A percentile compares a stretch with the other conserved stretches of the same genome.
These are phyloP conservation scores for Harpalus rufipes DNA, from an alignment of 2,888 invertebrate genomes.

Conservation along the genomic window DNA sequence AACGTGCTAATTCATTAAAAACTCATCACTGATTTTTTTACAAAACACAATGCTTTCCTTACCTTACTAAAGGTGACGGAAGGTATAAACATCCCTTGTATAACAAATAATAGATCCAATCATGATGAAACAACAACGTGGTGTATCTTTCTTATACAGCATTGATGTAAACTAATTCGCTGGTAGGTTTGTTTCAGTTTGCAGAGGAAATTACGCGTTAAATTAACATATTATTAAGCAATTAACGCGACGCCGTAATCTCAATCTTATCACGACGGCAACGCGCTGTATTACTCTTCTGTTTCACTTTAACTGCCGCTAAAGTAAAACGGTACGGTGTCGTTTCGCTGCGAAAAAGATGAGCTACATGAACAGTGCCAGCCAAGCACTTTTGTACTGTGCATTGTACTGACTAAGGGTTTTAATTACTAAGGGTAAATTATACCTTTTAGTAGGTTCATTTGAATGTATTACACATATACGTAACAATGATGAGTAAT, in stretches of 20 bases:
- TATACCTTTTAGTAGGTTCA: background rate
- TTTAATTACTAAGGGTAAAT: background rate
- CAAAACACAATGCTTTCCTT: too few relatives aligned
- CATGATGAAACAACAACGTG: too few relatives aligned
- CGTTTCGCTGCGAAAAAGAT: background rate
- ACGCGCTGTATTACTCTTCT: constrained; percentile 36
- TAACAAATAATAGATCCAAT: too few relatives aligned
- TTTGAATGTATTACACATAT: background rate
- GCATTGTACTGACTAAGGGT: background rate
- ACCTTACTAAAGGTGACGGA: too few relatives aligned
- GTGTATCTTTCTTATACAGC: background rate
- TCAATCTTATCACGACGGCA: constrained; percentile 61
- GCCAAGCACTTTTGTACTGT: background rate
- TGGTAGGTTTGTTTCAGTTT: constrained; percentile 63
- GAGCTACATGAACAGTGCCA: background rate
- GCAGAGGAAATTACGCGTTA: constrained; percentile 62
- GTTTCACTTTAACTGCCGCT: constrained; percentile 16
- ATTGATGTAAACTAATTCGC: constrained; percentile 65
- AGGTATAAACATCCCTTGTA: too few relatives aligned
- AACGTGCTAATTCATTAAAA: too few relatives aligned
- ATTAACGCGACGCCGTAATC: constrained; percentile 65
- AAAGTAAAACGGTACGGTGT: background rate
- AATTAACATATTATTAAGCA: constrained; percentile 66
- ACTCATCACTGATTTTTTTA: too few relatives aligned
- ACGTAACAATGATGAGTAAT: background rate